Conservation (phyloP, 2,797 vertebrate species). For the Periophthalmus magnuspinnatus region DNA sequence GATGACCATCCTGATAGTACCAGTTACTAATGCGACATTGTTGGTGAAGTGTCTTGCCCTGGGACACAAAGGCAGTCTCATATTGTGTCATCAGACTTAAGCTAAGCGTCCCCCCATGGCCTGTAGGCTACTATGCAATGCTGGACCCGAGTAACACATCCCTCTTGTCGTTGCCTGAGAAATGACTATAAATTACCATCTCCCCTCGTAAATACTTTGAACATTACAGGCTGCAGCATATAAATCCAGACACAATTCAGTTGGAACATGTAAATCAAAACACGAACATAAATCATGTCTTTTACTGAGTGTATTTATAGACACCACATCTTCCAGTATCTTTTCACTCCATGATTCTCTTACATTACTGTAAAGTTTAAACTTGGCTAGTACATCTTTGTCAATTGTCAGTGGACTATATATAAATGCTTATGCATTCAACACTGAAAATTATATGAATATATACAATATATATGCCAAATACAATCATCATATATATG, state of each 20-base stretch:
- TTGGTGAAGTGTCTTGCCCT: no score
- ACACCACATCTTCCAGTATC: neutral
- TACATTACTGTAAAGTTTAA: neutral
- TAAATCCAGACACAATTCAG: constrained; percentile 8
- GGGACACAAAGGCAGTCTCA: neutral
- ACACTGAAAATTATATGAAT: no score
- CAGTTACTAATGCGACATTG: no score
- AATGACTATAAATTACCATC: constrained; percentile 5
- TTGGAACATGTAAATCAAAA: constrained; percentile 5
- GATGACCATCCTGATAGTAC: no score
- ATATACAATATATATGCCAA: no score
- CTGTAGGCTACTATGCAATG: neutral
- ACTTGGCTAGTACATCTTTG: no score
- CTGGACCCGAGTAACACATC: neutral
- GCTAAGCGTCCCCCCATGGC: neutral
- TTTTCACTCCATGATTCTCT: neutral
- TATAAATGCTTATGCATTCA: no score
- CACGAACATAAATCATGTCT: neutral
- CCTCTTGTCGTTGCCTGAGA: neutral
- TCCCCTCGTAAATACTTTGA: constrained; percentile 4
- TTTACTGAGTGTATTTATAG: constrained; percentile 16
- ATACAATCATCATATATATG: no score
- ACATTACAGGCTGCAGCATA: neutral
- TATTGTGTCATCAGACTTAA: neutral
- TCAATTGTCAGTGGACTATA: no score